phyloP scores from a whole-genome alignment of 2,113 vertebrate species.

The Esox niger region DNA sequence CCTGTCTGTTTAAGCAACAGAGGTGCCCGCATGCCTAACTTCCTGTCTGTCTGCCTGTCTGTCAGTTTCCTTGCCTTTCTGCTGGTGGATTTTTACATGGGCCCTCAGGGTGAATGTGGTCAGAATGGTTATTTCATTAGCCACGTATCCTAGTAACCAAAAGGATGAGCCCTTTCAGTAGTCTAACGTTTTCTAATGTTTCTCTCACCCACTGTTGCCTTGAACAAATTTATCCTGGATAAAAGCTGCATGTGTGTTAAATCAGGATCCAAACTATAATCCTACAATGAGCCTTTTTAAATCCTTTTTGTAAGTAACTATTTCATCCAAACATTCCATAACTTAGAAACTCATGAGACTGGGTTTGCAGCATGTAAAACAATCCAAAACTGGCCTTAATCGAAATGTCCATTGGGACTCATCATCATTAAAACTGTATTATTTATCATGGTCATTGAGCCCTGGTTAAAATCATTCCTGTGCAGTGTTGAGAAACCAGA shows the following conservation, averaged over 20 bases:
- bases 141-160: neutral
- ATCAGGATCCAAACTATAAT: neutral
- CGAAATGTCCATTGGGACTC: no score
- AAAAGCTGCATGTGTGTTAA: neutral
- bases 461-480: no score
- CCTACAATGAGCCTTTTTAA: neutral
- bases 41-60: no score
- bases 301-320: no score
- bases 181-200: neutral
- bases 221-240: neutral
- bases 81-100: neutral
- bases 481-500: no score
- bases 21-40: no score
- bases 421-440: no score
- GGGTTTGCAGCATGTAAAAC: neutral
- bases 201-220: neutral
- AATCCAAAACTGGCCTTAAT: no score
- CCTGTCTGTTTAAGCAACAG: conserved; percentile 4
- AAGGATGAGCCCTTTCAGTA: neutral
- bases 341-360: neutral
- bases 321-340: neutral
- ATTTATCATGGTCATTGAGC: no score
- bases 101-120: neutral
- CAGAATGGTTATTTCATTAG: no score
- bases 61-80: no score